Base-by-base conservation (phyloP, 1,140 invertebrate species). In the Drosophila baimaii region DNA sequence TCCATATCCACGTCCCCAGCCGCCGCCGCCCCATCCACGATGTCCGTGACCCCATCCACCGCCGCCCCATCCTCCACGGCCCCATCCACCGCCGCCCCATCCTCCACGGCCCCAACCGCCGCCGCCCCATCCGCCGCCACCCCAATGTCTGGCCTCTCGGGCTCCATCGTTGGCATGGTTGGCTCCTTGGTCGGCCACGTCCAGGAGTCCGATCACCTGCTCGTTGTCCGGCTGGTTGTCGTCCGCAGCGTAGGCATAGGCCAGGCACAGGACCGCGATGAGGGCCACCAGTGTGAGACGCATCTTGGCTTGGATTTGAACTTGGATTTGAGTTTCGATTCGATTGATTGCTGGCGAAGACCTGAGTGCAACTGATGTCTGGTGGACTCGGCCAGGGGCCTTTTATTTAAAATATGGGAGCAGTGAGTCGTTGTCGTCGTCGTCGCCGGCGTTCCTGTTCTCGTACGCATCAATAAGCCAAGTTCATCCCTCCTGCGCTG, bases 391-490 rank as follows among this genome's bases (percentile, higher is more conserved):
- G 35, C 27, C 37, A n/a, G 72, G 39, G 27, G 73, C 54, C 73
- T 77, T 77, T 59, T 77, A 77, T 77, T 77, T 41, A n/a, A 19
- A 52, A 61, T 31, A 74, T 44, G 62, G 55, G 63, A 51, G 17
- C 27, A 17, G 17, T 21, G 13, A 19, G 46, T 27, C 25, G 44
- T 25, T 33, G 33, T 13, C 33, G 46, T 27, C 25, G 44, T 25
- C 39, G 33, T 13, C 33, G 17, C 29, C 21, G 69, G 2, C 72
- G 73, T 77, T 77, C 73, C 73, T 68, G 62, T 76, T 77, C 73
- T 66, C 72, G 41, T 29, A 76, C 73, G 72, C 73, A 77, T 77
- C 73, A 68, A 59, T 77, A 76, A 58, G 54, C 46, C 31, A 39
- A 39, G 19, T 15, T 57, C 13, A 21, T 64, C 21, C 7, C 23